phyloP scores from a whole-genome alignment of 2,888 invertebrate species.

The Geotrupes spiniger region DNA sequence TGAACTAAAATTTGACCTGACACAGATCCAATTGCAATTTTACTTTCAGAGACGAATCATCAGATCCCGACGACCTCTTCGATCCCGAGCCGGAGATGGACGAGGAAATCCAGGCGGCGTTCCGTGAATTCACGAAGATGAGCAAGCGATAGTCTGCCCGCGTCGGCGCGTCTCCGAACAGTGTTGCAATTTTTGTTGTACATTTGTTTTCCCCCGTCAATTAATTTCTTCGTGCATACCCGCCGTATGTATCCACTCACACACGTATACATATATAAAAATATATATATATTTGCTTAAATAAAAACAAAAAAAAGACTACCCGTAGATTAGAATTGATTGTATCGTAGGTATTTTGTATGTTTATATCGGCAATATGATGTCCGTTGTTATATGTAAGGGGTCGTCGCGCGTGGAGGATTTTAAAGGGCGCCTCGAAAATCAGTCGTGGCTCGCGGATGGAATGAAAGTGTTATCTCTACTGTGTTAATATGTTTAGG shows the following conservation, averaged over 20 bases:
- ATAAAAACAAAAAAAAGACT: background rate
- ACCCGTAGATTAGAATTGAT: constrained; percentile 1
- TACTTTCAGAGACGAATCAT: constrained; percentile 45
- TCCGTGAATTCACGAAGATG: constrained; percentile 54
- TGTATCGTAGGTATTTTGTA: constrained; percentile 16
- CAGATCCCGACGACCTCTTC: constrained; percentile 51
- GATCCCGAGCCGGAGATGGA: constrained; percentile 62
- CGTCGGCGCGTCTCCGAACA: background rate
- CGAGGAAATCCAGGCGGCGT: constrained; percentile 59
- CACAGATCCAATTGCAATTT: too few species aligned
- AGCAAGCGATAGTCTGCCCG: constrained; percentile 37
- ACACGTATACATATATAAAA: background rate
- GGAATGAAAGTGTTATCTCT: background rate
- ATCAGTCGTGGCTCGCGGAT: background rate
- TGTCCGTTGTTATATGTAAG: constrained; percentile 5
- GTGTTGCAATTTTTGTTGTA: background rate
- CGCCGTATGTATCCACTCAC: background rate
- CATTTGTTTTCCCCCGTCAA: background rate
- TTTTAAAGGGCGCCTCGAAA: background rate
- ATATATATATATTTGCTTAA: background rate
- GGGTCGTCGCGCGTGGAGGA: constrained; percentile 9
- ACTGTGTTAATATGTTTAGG: background rate
- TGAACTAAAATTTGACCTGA: too few species aligned
- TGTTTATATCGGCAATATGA: constrained; percentile 15
- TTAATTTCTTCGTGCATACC: background rate